Base-by-base conservation (phyloP, 2,113 vertebrate species). In the Dicerorhinus sumatrensis region DNA sequence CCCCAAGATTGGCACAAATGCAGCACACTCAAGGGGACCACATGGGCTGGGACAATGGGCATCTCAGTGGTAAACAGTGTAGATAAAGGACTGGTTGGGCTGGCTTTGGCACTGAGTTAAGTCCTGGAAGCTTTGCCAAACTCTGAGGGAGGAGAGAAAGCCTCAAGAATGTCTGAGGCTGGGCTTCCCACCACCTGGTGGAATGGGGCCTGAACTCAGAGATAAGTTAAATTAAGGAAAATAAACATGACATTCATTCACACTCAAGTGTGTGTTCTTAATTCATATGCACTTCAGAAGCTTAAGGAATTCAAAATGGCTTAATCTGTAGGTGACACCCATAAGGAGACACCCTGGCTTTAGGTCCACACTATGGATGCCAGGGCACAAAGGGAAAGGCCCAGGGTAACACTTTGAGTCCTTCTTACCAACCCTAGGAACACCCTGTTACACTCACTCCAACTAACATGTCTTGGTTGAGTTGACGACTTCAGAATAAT, bases 151-250 rank as follows among this genome's bases (percentile, higher is more conserved):
- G 48, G 14, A 51, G 0, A 80, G 42, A 39, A 89, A 75, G 36
- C 51, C 51, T 92, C 33, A 91, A 23, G 3, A 70, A 62, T 42
- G 20, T 46, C 56, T 14, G 31, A 51, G 29, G 39, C 31, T 60
- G n/a, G 6, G 21, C 46, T 58, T 70, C 82, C 42, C 51, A 77
- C 25, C 36, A 60, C 31, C 23, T 86, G n/a, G 31, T 46, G 13
- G 67, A 82, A 42, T 14, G 31, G 25, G 29, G 9, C 79, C 65
- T 89, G 5, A 29, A 69, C 25, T 96, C 36, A 91, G 67, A 36
- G 36, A 42, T 17, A 69, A 86, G 83, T 36, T 63, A 94, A 79
- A 87, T 56, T 27, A 79, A 94, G 63, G 51, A 90, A 93, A 93
- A 62, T 13, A 73, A 95, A 89, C n/a, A 51, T 10, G 58, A 82